Evolutionary conservation across 2,797 vertebrate species (phyloP).

Genomic region (Taenioides sp.): DNA sequence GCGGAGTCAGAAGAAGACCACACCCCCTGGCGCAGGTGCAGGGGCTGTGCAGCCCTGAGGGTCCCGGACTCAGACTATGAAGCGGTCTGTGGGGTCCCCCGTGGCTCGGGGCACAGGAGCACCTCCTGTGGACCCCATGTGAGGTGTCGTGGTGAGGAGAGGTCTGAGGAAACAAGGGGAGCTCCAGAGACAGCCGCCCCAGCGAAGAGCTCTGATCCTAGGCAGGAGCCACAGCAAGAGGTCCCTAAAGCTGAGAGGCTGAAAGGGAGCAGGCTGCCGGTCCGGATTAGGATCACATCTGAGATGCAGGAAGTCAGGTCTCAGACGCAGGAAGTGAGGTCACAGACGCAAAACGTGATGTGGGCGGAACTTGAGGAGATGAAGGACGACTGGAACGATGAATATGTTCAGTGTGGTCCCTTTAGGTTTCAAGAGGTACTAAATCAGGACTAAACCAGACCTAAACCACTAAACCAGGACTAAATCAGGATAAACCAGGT

Average conservation of each 20-base stretch:
- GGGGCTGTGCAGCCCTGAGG: slow-evolving; percentile 83
- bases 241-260: slow-evolving; percentile 80
- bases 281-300: slow-evolving; percentile 80
- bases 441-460: neutral
- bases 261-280: slow-evolving; percentile 85
- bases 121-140: slow-evolving; percentile 82
- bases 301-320: neutral
- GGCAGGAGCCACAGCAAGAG: slow-evolving; percentile 78
- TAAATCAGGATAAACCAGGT: neutral
- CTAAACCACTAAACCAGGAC: neutral
- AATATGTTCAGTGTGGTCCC: slow-evolving; percentile 84
- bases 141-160: slow-evolving; percentile 65
- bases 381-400: slow-evolving; percentile 88
- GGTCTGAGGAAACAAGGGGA: slow-evolving; percentile 23
- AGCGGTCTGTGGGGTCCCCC: slow-evolving; percentile 90
- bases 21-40: slow-evolving; percentile 74
- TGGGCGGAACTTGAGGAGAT: slow-evolving; percentile 80
- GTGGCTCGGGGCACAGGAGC: slow-evolving; percentile 82
- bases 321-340: no score
- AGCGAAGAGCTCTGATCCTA: slow-evolving; percentile 13
- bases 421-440: slow-evolving; percentile 51
- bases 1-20: slow-evolving; percentile 82
- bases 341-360: slow-evolving; percentile 27
- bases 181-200: slow-evolving; percentile 24
- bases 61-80: slow-evolving; percentile 93